phyloP scores from a whole-genome alignment of 2,797 vertebrate species.

The Taeniopygia guttata region DNA sequence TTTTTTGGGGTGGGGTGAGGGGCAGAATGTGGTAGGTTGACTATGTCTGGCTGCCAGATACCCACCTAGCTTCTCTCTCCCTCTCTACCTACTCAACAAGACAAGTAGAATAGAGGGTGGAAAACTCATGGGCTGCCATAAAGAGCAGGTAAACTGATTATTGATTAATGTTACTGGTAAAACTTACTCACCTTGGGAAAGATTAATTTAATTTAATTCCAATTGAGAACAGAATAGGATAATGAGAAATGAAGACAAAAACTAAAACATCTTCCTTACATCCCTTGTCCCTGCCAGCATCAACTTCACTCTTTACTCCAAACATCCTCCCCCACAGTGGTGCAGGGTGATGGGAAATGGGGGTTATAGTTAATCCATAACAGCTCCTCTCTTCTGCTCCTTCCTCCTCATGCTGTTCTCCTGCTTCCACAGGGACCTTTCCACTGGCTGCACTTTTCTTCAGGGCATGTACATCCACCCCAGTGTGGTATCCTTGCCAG shows the following conservation, averaged over 20 bases:
- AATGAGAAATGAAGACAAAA: not conserved
- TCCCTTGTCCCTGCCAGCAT: not conserved
- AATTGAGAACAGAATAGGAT: not conserved
- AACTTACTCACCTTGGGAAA: not conserved
- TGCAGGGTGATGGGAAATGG: not conserved
- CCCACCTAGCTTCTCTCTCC: not conserved
- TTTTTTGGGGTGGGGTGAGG: accelerated
- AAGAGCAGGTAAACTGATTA: not conserved
- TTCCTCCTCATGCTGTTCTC: not conserved
- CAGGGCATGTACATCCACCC: not conserved
- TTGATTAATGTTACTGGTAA: not conserved
- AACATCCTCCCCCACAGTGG: not conserved
- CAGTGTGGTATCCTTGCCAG: not conserved
- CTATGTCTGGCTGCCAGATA: not conserved
- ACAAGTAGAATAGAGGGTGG: not conserved
- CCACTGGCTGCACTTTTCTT: not conserved
- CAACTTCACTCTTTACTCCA: not conserved
- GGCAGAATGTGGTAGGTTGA: not conserved
- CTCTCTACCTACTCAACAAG: not conserved
- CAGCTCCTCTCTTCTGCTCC: not conserved
- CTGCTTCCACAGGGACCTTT: not conserved
- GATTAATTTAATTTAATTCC: not conserved
- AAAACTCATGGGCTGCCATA: not conserved
- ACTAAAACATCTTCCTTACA: not conserved
- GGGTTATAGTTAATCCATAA: not conserved